Percentiles rank a stretch among this genome's conserved stretches.
phyloP scores from a whole-genome alignment of 1,140 invertebrate species.

The Delia radicum region DNA sequence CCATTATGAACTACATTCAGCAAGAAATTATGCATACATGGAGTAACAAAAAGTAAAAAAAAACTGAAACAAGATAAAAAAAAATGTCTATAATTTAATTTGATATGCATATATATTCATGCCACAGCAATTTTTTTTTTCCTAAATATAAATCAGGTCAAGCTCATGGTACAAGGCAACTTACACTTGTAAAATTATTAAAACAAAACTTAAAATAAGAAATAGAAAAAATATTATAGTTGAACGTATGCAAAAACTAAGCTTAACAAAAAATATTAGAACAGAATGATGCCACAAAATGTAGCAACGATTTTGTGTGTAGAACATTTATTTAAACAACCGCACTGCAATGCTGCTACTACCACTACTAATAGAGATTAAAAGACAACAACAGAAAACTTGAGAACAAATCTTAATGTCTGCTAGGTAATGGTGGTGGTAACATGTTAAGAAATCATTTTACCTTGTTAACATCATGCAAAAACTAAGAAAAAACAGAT shows the following conservation, averaged over 20 bases:
- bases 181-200: constrained; percentile 15
- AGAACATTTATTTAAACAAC: constrained; percentile 1
- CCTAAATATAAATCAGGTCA: constrained; percentile 20
- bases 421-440: not conserved
- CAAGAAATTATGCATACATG: no score
- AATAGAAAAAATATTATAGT: not conserved
- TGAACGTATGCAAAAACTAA: not conserved
- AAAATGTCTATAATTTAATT: constrained; percentile 11
- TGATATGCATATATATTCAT: constrained; percentile 11
- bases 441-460: constrained; percentile 24
- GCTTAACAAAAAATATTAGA: not conserved
- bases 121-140: not conserved
- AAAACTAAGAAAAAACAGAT: not conserved
- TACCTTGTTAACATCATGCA: constrained; percentile 23
- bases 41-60: not conserved
- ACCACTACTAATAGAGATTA: constrained; percentile 21
- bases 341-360: no score
- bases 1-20: constrained; percentile 15
- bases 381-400: not conserved
- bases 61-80: not conserved
- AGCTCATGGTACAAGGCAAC: constrained; percentile 22
- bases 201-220: not conserved
- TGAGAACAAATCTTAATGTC: constrained; percentile 16
- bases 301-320: not conserved
- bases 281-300: not conserved